These are phyloP conservation scores for Antechinus flavipes DNA, from an alignment of 2,113 vertebrate species.

Conservation along the genomic window DNA sequence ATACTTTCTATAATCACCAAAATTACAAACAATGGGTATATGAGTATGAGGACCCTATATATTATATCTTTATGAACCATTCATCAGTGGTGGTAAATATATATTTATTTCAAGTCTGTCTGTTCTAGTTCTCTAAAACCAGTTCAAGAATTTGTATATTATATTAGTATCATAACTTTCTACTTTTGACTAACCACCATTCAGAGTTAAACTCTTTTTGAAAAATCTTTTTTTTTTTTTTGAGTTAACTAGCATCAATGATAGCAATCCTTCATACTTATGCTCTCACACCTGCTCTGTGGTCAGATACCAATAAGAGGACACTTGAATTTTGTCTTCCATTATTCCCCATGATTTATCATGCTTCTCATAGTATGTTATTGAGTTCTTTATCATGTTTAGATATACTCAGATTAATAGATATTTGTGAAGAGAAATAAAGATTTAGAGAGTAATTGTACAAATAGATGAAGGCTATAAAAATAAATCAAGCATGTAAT, in stretches of 20 bases:
- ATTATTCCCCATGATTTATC: neutral
- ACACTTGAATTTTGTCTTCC: neutral
- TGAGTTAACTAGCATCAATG: neutral
- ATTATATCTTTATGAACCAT: slow-evolving; percentile 56
- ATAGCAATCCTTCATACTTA: neutral
- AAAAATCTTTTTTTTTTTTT: neutral
- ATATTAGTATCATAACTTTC: neutral
- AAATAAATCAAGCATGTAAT: neutral
- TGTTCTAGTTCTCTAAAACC: slow-evolving; percentile 31
- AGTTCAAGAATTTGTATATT: neutral
- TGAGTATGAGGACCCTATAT: neutral
- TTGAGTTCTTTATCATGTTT: neutral
- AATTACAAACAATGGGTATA: slow-evolving; percentile 51
- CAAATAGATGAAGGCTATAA: neutral
- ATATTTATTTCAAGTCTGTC: slow-evolving; percentile 53
- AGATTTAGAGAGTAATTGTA: neutral
- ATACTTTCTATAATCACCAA: slow-evolving; percentile 49
- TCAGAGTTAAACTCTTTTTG: neutral
- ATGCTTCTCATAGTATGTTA: neutral
- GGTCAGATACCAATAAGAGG: neutral
- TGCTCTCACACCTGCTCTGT: neutral
- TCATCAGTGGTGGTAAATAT: slow-evolving; percentile 54
- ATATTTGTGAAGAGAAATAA: neutral
- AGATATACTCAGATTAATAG: neutral
- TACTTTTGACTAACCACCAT: neutral